Conservation (phyloP, 2,113 vertebrate genomes). For the Erpornis zantholeuca region DNA sequence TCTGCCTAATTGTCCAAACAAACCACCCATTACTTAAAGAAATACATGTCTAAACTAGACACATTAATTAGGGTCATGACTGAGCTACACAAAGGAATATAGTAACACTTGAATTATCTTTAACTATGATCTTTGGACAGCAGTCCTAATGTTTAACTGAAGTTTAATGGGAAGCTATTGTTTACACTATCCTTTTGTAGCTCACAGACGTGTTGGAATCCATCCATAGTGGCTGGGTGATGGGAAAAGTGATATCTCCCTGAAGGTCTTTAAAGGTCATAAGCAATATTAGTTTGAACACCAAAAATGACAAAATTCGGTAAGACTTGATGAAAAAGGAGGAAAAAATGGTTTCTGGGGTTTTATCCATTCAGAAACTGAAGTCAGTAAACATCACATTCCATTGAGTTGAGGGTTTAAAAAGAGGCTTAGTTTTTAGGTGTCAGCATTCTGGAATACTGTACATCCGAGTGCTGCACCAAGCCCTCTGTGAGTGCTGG, state of each 20-base stretch:
- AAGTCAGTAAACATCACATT: background rate
- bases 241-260: background rate
- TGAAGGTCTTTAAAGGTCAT: slow-evolving; percentile 23
- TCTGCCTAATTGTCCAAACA: slow-evolving; percentile 83
- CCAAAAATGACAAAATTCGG: slow-evolving; percentile 23
- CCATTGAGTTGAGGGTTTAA: background rate
- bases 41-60: slow-evolving; percentile 76
- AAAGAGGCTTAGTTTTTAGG: background rate
- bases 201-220: slow-evolving; percentile 43
- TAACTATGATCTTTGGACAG: slow-evolving; percentile 77
- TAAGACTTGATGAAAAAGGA: background rate
- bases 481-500: background rate
- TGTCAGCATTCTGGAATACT: background rate
- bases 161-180: slow-evolving; percentile 77
- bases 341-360: background rate
- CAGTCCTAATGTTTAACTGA: slow-evolving; percentile 73
- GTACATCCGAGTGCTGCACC: background rate
- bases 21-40: slow-evolving; percentile 80
- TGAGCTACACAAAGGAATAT: slow-evolving; percentile 75
- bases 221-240: background rate
- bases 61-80: slow-evolving; percentile 83
- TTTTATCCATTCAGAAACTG: background rate
- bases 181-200: slow-evolving; percentile 69
- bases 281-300: background rate
- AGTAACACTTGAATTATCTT: slow-evolving; percentile 80